These are phyloP conservation scores for Scomber scombrus DNA, from an alignment of 2,113 vertebrate species.

Conservation along the genomic window DNA sequence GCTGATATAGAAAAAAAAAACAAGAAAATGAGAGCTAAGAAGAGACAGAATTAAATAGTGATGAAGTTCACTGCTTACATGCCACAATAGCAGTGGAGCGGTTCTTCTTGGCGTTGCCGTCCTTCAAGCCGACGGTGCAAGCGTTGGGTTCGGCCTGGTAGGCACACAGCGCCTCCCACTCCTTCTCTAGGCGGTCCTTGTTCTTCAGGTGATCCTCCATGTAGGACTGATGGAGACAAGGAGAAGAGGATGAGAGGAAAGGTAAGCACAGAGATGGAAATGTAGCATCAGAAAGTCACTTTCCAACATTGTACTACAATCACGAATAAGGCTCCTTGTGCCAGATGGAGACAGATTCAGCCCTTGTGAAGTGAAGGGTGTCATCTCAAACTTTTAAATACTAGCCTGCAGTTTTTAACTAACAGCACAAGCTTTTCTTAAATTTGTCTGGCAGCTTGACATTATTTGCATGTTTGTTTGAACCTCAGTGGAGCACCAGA, in stretches of 20 bases:
- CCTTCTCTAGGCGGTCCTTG: slow-evolving; percentile 93
- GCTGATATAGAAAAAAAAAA: not conserved
- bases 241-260: not conserved
- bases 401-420: not conserved
- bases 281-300: too few relatives aligned
- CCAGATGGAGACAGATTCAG: not conserved
- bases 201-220: slow-evolving; percentile 98
- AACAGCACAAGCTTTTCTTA: not conserved
- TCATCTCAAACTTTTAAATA: not conserved
- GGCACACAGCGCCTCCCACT: slow-evolving; percentile 95
- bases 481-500: not conserved
- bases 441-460: not conserved
- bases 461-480: not conserved
- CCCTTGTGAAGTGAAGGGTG: not conserved
- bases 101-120: slow-evolving; percentile 91
- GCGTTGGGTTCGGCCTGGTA: slow-evolving; percentile 94
- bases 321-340: not conserved
- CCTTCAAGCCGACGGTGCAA: slow-evolving; percentile 83
- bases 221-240: slow-evolving; percentile 87
- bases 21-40: not conserved
- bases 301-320: not conserved
- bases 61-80: slow-evolving; percentile 82
- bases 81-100: slow-evolving; percentile 87
- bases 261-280: not conserved
- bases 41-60: not conserved